These are phyloP conservation scores for Hipparchia semele DNA, from an alignment of 2,888 invertebrate genomes.

Conservation along the genomic window DNA sequence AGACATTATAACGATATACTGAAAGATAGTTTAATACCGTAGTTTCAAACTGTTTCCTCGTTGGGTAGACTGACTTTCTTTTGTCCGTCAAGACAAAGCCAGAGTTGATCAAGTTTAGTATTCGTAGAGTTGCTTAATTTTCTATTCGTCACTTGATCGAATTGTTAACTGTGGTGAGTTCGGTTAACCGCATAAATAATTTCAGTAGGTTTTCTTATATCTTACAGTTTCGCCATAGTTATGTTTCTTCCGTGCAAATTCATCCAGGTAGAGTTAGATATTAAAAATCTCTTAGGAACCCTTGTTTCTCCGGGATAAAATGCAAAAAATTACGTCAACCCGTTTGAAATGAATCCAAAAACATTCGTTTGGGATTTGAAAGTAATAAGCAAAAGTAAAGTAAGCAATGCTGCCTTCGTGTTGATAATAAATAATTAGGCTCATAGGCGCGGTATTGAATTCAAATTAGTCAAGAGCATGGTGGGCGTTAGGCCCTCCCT, in stretches of 20 bases:
- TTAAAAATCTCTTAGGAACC: too few relatives aligned
- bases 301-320: background rate
- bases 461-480: conserved; percentile 63
- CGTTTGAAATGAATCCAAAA: background rate
- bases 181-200: conserved; percentile 28
- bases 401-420: conserved; percentile 37
- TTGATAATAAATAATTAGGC: conserved; percentile 39
- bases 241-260: too few relatives aligned
- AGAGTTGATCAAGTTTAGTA: background rate
- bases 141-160: background rate
- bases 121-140: conserved; percentile 1
- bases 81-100: background rate
- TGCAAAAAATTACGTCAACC: background rate
- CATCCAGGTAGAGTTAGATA: too few relatives aligned
- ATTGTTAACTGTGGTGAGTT: conserved; percentile 23
- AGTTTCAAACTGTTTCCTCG: background rate
- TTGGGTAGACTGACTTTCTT: background rate
- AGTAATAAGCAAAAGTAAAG: too few relatives aligned
- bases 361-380: conserved; percentile 8
- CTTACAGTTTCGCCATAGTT: background rate
- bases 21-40: background rate
- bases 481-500: conserved; percentile 55
- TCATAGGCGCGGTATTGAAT: conserved; percentile 61
- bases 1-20: background rate
- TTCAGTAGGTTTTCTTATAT: background rate